phyloP scores from a whole-genome alignment of 2,797 vertebrate genomes.

The Onychomys arenicola region DNA sequence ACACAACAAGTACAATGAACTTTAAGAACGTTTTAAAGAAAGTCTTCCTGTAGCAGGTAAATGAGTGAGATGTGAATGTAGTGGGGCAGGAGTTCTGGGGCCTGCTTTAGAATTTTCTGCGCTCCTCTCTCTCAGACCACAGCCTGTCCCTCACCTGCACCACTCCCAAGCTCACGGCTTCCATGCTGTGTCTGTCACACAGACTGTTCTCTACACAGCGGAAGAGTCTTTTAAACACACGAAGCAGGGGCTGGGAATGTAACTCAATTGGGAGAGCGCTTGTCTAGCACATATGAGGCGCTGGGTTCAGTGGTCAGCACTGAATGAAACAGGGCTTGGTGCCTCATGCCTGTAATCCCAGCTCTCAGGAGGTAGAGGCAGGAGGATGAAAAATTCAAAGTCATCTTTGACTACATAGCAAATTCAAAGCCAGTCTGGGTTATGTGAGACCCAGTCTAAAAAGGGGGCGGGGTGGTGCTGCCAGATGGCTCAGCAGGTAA shows the following conservation, averaged over 20 bases:
- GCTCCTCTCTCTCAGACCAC: background rate
- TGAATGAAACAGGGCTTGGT: too few species aligned
- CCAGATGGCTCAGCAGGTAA: background rate
- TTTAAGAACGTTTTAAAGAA: background rate
- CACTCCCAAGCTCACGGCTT: background rate
- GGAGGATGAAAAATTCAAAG: background rate
- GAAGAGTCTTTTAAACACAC: background rate
- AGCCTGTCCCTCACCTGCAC: background rate
- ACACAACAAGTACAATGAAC: background rate
- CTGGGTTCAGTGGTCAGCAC: background rate
- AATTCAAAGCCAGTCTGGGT: background rate
- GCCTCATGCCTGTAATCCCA: too few species aligned
- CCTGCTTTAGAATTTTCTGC: background rate
- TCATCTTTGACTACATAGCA: background rate
- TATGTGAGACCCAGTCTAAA: background rate
- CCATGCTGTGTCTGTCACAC: background rate
- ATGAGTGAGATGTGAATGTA: fast-evolving
- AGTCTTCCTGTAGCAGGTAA: background rate
- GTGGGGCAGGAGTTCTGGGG: background rate
- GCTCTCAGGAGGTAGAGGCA: too few species aligned
- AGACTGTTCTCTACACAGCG: background rate
- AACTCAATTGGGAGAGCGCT: too few species aligned
- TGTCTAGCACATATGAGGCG: background rate
- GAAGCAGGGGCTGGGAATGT: background rate
- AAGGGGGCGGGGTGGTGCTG: background rate